Base-by-base conservation (phyloP, 2,888 invertebrate species). In the Patella depressa region DNA sequence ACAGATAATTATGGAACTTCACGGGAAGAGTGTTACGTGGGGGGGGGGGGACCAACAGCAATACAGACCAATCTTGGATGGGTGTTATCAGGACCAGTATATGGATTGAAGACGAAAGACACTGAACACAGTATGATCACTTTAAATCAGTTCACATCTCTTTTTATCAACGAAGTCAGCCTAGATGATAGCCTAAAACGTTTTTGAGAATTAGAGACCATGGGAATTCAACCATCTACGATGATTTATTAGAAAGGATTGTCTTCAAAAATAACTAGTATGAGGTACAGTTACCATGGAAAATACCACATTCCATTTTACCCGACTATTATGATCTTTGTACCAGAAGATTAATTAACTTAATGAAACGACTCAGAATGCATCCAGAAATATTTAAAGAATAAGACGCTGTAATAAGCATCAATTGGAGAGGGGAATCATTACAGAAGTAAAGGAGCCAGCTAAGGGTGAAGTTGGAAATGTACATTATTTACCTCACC, bases 81-180 rank as follows among this genome's bases (percentile, higher is more conserved):
- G 65, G 65, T 65, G 65, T 24, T 65, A 24, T 65, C 65, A 65
- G 65, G 65, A 65, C 65, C 65, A 65, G 65, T 65, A 19, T 24
- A 59, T 19, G 19, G 59, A n/a, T 34, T 34, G 3, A 34, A 34
- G 34, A 34, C 34, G 3, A 34, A 34, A 34, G 34, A 34, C 34
- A n/a, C 59, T 7, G 9, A 19, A 7, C 59, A 59, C 59, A 59
- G 19, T 59, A n/a, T 59, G 17, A 59, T 59, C 7, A 4, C 59
- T 7, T n/a, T 59, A 5, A 59, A 59, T 19, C 17, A 19, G 9
- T n/a, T 59, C 59, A 59, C 59, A 59, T 59, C 59, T n/a, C 59
- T 59, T n/a, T 59, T 59, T 19, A 12, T 24, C 7, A 65, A 65
- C 24, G 11, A n/a, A 65, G 12, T 9, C n/a, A 65, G 65, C 14